Evolutionary conservation across 1,140 invertebrate genomes (phyloP).

Genomic region (Zaprionus africanus): DNA sequence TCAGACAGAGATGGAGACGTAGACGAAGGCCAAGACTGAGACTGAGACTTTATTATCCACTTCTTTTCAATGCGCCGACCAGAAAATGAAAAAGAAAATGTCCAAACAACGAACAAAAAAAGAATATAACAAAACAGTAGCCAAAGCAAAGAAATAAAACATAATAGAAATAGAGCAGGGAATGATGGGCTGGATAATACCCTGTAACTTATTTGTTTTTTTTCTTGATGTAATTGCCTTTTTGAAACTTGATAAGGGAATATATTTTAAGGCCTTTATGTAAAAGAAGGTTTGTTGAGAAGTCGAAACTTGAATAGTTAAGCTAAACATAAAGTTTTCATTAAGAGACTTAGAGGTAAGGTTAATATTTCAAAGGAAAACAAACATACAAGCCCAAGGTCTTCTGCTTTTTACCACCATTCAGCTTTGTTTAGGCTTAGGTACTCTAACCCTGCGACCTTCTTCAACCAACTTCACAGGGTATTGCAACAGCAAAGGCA

Average conservation of each 20-base stretch:
- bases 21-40: constrained; percentile 1
- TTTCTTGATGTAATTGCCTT: too few relatives aligned
- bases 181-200: neutral
- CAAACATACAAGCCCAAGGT: neutral
- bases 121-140: constrained; percentile 52
- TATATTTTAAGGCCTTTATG: too few relatives aligned
- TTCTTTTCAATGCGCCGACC: constrained; percentile 57
- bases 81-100: constrained; percentile 55
- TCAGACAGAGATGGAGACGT: neutral
- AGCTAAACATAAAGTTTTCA: neutral
- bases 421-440: too few relatives aligned
- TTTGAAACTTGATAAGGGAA: neutral
- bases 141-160: constrained; percentile 1
- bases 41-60: constrained; percentile 62
- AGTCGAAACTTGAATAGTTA: neutral
- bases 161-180: neutral
- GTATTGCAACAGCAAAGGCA: constrained; percentile 33
- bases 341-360: neutral
- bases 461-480: neutral
- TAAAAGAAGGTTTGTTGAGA: too few relatives aligned
- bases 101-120: constrained; percentile 7
- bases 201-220: neutral
- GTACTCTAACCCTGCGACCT: too few relatives aligned
- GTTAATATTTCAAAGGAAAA: neutral
- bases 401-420: neutral